Conservation (phyloP, 1,140 invertebrate genomes). For the Drosophila watanabei region DNA sequence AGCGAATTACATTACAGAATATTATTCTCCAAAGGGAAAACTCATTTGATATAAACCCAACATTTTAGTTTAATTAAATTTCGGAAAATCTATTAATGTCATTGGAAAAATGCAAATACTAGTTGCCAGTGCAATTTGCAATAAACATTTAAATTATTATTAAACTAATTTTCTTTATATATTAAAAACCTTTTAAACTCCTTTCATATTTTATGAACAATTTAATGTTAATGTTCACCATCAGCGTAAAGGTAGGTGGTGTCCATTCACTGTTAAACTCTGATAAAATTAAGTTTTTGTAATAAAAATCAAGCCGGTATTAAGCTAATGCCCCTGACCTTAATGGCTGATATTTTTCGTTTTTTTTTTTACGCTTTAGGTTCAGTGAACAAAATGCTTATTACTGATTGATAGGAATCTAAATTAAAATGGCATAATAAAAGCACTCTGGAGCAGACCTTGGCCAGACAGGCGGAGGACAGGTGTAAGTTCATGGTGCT, state of each 20-base stretch:
- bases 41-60: background rate
- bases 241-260: background rate
- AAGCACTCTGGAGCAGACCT: conserved; percentile 61
- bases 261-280: conserved; percentile 10
- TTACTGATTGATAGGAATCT: conserved; percentile 80
- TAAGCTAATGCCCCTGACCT: conserved; percentile 69
- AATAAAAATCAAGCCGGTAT: conserved; percentile 66
- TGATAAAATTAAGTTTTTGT: conserved; percentile 30
- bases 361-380: conserved; percentile 34
- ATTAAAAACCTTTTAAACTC: background rate
- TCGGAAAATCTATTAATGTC: background rate
- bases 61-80: conserved; percentile 10
- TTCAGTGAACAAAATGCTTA: conserved; percentile 66
- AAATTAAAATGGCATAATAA: conserved; percentile 83
- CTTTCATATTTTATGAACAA: too few relatives aligned
- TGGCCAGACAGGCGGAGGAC: conserved; percentile 45
- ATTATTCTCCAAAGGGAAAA: conserved; percentile 2
- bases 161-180: background rate
- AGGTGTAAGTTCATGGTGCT: conserved; percentile 24
- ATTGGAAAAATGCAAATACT: background rate
- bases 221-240: conserved; percentile 10
- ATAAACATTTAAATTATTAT: background rate
- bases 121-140: background rate
- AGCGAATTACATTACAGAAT: background rate
- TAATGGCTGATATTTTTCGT: conserved; percentile 52